Evolutionary conservation across 2,888 invertebrate species (phyloP), one percentile per base, ranked within the genome.

Genomic region (Balanococcus diminutus): DNA sequence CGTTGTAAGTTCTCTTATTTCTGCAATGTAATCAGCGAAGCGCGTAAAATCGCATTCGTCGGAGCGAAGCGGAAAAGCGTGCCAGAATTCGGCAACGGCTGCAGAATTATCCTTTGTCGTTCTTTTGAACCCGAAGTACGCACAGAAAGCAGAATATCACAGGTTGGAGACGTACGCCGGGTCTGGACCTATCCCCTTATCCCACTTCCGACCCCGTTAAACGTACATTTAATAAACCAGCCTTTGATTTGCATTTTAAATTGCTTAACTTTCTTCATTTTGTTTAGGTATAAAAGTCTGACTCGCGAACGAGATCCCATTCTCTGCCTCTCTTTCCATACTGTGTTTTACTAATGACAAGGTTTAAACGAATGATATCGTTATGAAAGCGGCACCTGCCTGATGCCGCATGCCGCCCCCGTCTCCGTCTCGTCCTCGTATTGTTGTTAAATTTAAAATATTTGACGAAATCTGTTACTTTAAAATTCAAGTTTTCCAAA

Each of bases 251-350:
- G 85, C 85, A 85, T 85, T 75, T 85, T 85, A 85, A 85, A 85
- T 85, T 85, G 85, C 85, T 85, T 72, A 85, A 85, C 85, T 85
- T 85, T 85, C 85, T 85, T 85, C 85, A 85, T 75, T 85, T 85
- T 85, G 85, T 79, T 79, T 72, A 85, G 85, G 85, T 85, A 79
- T 79, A 85, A 85, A 85, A 85, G 75, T 85, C 75, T 61, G 61
- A 19, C 28, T 25, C 25, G 28, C 67, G 67, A 56, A 22, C 67
- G 67, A 56, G 56, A 22, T 56, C 36, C 46, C 39, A 11, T 22
- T 28, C 82, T 31, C 82, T 25, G 1, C 56, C 28, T 51, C 31
- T 82, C 42, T 5, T 28, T 25, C 46, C 32, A 8, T 31, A 32
- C 82, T 56, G 82, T 56, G 51, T 56, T 51, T 51, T 56, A 85